Percentiles rank a stretch among this genome's conserved stretches.
Conservation (phyloP, 2,888 invertebrate species). For the Coleophora deauratella region DNA sequence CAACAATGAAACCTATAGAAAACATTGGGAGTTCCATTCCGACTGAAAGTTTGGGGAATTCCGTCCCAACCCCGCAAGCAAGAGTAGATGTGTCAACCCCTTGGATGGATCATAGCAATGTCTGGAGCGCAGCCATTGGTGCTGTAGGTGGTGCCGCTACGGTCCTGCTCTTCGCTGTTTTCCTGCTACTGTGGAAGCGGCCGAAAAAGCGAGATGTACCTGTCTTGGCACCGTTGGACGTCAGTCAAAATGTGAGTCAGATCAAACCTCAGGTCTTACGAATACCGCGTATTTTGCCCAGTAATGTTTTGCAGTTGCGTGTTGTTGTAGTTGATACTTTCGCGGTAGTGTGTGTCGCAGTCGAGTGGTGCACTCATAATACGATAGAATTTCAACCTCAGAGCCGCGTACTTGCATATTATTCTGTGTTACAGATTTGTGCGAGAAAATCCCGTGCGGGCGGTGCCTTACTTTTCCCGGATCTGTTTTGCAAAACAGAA, state of each 20-base stretch:
- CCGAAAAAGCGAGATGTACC: constrained; percentile 43
- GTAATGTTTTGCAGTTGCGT: too few relatives aligned
- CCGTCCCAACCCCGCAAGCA: constrained; percentile 28
- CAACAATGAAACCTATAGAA: not conserved
- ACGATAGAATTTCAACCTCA: too few relatives aligned
- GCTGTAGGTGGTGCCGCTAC: constrained; percentile 54
- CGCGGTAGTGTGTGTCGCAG: too few relatives aligned
- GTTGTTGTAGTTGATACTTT: too few relatives aligned
- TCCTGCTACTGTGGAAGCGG: constrained; percentile 45
- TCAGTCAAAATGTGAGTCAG: constrained; percentile 52
- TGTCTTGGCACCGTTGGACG: constrained; percentile 52
- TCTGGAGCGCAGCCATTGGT: constrained; percentile 55
- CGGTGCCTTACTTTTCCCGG: too few relatives aligned
- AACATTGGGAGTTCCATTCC: not conserved
- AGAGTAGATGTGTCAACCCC: constrained; percentile 19
- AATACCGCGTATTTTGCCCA: too few relatives aligned
- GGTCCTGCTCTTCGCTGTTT: constrained; percentile 47
- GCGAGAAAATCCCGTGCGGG: too few relatives aligned
- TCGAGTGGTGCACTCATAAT: too few relatives aligned
- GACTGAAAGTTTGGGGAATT: not conserved
- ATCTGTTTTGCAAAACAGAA: too few relatives aligned
- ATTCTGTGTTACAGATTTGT: too few relatives aligned
- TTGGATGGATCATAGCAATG: constrained; percentile 34
- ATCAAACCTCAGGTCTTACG: too few relatives aligned
- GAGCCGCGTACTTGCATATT: too few relatives aligned